These are phyloP conservation scores for Orius insidiosus DNA, from an alignment of 1,140 invertebrate genomes.

Conservation along the genomic window DNA sequence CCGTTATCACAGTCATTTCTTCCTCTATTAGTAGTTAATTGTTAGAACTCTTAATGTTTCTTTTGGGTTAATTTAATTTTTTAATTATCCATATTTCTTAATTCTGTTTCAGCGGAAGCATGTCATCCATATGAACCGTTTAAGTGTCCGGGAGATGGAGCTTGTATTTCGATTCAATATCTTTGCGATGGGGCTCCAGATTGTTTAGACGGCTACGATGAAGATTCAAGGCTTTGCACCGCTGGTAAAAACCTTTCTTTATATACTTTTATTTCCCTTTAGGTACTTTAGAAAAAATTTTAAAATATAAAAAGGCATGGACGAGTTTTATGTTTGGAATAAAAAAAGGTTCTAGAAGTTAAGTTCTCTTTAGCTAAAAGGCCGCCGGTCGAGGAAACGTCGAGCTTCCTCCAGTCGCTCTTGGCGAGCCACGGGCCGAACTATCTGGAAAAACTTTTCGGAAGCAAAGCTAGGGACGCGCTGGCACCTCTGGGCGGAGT, in stretches of 20 bases:
- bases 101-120: slow-evolving; percentile 20
- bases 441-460: slow-evolving; percentile 89
- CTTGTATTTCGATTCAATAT: slow-evolving; percentile 88
- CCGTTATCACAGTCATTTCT: too few species aligned
- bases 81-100: not conserved
- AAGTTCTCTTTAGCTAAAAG: slow-evolving; percentile 70
- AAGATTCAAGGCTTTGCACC: slow-evolving; percentile 79
- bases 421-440: slow-evolving; percentile 87
- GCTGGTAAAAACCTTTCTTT: slow-evolving; percentile 44
- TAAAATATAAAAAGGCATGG: too few species aligned
- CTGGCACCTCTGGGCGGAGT: slow-evolving; percentile 79
- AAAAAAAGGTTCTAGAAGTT: too few species aligned
- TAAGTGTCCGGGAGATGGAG: slow-evolving; percentile 77
- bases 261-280: too few species aligned
- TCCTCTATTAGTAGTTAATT: too few species aligned
- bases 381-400: slow-evolving; percentile 89
- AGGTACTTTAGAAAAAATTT: too few species aligned
- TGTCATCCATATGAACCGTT: slow-evolving; percentile 87
- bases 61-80: not conserved
- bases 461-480: slow-evolving; percentile 78
- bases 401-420: slow-evolving; percentile 81
- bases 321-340: too few species aligned
- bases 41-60: not conserved
- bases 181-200: slow-evolving; percentile 87
- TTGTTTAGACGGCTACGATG: slow-evolving; percentile 79